phyloP scores from a whole-genome alignment of 2,113 vertebrate genomes.

The Saiga tatarica region DNA sequence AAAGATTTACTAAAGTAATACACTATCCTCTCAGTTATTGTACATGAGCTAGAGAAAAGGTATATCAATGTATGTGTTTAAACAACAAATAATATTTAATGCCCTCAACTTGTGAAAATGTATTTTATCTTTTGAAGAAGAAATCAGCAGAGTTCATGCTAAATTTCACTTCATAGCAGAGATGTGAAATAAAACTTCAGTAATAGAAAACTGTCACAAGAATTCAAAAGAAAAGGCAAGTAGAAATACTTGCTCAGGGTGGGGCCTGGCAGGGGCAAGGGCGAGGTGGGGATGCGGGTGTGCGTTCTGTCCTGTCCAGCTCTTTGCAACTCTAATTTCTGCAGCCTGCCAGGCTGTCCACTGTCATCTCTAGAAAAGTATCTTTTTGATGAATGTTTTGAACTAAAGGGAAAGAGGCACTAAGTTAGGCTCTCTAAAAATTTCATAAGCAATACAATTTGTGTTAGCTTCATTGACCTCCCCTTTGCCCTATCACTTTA shows the following conservation, averaged over 20 bases:
- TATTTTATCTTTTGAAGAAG: background rate
- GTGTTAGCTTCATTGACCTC: background rate
- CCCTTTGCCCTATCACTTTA: background rate
- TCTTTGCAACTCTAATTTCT: background rate
- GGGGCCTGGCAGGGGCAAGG: background rate
- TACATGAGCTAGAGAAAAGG: background rate
- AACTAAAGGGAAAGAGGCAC: background rate
- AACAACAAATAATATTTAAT: background rate
- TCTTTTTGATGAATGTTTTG: background rate
- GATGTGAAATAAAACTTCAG: background rate
- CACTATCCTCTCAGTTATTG: background rate
- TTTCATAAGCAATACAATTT: background rate
- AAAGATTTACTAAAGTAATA: background rate
- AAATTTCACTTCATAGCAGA: background rate
- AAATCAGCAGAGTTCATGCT: background rate
- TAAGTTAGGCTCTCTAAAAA: background rate
- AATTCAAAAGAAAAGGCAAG: background rate
- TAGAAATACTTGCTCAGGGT: background rate
- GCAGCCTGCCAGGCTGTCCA: background rate
- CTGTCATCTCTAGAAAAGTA: background rate
- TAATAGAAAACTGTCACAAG: background rate
- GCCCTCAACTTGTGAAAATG: background rate
- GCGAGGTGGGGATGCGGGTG: background rate
- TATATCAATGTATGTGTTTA: background rate
- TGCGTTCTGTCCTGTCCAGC: background rate